phyloP scores from a whole-genome alignment of 1,140 invertebrate species.

The Drosophila subobscura region DNA sequence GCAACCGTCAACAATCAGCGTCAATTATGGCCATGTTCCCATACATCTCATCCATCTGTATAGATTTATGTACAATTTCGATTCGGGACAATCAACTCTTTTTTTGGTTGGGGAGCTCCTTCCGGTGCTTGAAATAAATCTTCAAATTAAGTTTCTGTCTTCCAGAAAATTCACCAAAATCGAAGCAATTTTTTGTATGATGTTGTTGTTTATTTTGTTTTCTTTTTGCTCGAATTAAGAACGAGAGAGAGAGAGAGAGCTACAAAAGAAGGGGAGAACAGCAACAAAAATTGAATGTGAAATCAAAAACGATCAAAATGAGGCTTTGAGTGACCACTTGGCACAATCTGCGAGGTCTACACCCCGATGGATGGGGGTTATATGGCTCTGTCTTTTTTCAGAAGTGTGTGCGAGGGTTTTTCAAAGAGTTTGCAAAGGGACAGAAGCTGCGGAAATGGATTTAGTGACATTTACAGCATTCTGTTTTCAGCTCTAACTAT shows the following conservation, averaged over 20 bases:
- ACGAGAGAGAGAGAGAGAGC: conserved; percentile 54
- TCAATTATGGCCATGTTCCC: conserved; percentile 62
- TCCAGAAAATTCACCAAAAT: conserved; percentile 74
- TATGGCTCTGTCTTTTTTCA: conserved; percentile 22
- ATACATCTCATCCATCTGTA: conserved; percentile 28
- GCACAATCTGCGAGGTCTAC: conserved; percentile 68
- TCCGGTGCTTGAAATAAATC: conserved; percentile 80
- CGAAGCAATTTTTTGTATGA: conserved; percentile 62
- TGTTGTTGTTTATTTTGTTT: not conserved
- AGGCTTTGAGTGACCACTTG: conserved; percentile 78
- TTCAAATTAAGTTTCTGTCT: conserved; percentile 74
- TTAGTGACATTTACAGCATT: too few relatives aligned
- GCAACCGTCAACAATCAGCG: conserved; percentile 63
- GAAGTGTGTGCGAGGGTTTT: conserved; percentile 34
- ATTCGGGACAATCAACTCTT: conserved; percentile 67
- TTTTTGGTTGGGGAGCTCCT: conserved; percentile 42
- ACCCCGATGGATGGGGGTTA: conserved; percentile 34
- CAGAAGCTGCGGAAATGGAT: too few relatives aligned
- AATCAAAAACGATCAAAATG: conserved; percentile 74
- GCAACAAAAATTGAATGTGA: conserved; percentile 46
- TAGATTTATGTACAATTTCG: conserved; percentile 20
- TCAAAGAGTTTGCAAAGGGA: conserved; percentile 21
- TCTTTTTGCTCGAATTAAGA: conserved; percentile 39
- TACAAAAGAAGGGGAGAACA: conserved; percentile 46
- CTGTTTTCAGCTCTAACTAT: too few relatives aligned